Conservation (phyloP, 1,140 invertebrate genomes). For the Penaeus indicus region DNA sequence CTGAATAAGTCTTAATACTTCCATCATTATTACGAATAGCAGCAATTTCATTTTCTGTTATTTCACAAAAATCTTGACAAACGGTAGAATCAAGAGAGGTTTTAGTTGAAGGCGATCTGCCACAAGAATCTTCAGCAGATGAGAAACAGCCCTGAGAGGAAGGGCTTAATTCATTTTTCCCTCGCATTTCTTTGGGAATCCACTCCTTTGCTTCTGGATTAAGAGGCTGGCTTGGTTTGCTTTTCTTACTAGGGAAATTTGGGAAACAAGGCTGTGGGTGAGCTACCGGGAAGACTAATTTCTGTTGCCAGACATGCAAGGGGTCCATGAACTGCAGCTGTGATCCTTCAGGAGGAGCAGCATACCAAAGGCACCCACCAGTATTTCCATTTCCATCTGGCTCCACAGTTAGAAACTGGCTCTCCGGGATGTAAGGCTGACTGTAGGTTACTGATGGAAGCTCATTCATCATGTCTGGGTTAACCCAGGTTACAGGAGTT, state of each 20-base stretch:
- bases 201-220: conserved; percentile 38
- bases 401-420: not conserved
- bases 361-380: not conserved
- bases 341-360: not conserved
- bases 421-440: not conserved
- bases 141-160: not conserved
- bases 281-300: no score
- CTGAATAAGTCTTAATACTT: no score
- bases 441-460: not conserved
- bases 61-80: no score
- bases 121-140: not conserved
- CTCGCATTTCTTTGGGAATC: not conserved
- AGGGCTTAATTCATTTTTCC: not conserved
- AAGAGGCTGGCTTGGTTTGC: not conserved
- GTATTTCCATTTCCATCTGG: no score
- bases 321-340: not conserved
- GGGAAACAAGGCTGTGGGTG: not conserved
- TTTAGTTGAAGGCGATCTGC: not conserved
- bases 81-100: no score
- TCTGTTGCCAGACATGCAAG: not conserved
- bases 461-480: conserved; percentile 15
- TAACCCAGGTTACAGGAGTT: conserved; percentile 20
- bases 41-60: no score
- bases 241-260: not conserved
- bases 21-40: no score